Percentiles rank a stretch among this genome's conserved stretches.
Evolutionary conservation across 2,113 vertebrate genomes (phyloP).

Genomic region (Caranx ignobilis): DNA sequence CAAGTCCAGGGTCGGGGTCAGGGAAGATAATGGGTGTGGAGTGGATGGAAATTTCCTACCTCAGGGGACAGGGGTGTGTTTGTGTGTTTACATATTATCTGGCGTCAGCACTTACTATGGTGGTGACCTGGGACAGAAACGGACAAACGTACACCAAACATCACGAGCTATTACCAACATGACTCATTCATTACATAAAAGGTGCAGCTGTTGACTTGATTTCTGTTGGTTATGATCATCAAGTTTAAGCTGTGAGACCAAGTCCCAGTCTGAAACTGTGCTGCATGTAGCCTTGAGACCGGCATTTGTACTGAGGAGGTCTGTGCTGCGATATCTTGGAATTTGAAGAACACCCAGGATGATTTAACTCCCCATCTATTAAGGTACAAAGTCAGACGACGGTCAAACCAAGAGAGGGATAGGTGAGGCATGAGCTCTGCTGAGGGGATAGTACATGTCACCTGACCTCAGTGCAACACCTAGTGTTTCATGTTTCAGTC

Average conservation of each 20-base stretch:
- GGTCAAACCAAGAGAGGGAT: conserved; percentile 48
- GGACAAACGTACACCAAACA: conserved; percentile 51
- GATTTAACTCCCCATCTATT: conserved; percentile 30
- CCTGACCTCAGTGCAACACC: conserved; percentile 47
- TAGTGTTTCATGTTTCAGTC: conserved; percentile 64
- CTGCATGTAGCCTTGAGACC: neutral
- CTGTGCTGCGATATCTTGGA: conserved; percentile 14
- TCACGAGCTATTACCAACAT: conserved; percentile 47
- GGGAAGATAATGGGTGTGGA: conserved; percentile 79
- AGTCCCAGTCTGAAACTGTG: conserved; percentile 6
- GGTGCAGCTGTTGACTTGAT: neutral
- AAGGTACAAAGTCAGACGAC: conserved; percentile 37
- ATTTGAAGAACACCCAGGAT: conserved; percentile 20
- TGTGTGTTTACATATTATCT: conserved; percentile 75
- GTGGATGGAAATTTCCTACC: conserved; percentile 78
- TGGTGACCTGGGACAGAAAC: conserved; percentile 65
- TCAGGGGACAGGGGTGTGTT: conserved; percentile 66
- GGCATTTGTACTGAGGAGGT: neutral
- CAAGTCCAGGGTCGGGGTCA: conserved; percentile 73
- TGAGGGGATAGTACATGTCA: conserved; percentile 57
- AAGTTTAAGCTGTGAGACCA: too few relatives aligned
- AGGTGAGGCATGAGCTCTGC: conserved; percentile 33
- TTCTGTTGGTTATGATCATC: neutral
- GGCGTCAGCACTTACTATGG: conserved; percentile 76
- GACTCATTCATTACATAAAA: conserved; percentile 40